Base-by-base conservation (phyloP, 2,797 vertebrate species). In the Pelodytes ibericus region DNA sequence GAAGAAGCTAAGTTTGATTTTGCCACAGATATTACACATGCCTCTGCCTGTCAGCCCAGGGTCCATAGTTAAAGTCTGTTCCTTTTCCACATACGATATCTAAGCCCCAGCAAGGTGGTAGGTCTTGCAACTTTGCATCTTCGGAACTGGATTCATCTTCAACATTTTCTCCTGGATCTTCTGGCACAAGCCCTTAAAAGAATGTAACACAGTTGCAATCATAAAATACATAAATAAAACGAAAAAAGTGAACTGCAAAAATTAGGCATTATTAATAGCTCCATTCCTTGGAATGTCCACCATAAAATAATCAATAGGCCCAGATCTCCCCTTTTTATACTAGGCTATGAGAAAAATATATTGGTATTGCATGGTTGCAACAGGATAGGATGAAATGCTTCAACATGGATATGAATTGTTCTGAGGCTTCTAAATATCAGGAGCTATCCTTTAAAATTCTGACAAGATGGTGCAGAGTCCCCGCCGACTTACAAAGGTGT, bases 61-160 rank as follows among this genome's bases (percentile, higher is more conserved):
- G 98, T 1, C 98, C 98, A 7, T 99, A 99, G 87, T 99, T 99
- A 84, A 99, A 98, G 81, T 99, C 96, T 1, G 97, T 99, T 86
- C 97, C 98, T 91, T 99, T 99, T 0, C 96, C 97, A 87, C 97
- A 99, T 72, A 99, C 97, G 4, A 99, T 98, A 78, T 99, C 98
- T 81, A 99, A 88, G 65, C 98, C 98, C 96, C 96, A 98, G 57
- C 98, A 99, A 0, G 98, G 98, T 60, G 98, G 98, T 57, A 99
- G 87, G 81, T 99, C 98, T 90, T 99, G 96, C 39, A 99, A 87
- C 80, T 97, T 96, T 80, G 94, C 93, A 31, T 90, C 95, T 83
- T 99, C 97, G 0, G 90, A 91, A 81, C 84, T 94, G 1, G 89
- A 84, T 85, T 97, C 95, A 31, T 85, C 90, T 30, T 97, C 96